Percentiles rank a stretch among this genome's conserved stretches.
phyloP scores from a whole-genome alignment of 2,797 vertebrate genomes.

The Mormyrops attenuatus region DNA sequence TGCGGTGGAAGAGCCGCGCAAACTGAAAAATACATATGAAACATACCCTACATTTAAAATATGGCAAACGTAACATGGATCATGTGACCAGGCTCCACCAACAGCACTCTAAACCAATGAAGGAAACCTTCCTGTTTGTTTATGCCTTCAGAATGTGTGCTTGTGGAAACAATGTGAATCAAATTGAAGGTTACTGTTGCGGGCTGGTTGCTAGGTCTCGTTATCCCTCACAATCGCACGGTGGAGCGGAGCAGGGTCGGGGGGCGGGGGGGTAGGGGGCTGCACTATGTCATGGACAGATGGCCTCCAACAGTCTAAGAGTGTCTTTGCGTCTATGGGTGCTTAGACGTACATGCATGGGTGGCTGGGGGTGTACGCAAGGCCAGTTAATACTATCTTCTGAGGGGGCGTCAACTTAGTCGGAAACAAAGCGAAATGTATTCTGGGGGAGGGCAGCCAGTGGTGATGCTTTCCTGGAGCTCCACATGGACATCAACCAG shows the following conservation, averaged over 20 bases:
- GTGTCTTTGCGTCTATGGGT: not conserved
- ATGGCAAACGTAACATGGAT: not conserved
- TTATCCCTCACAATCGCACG: not conserved
- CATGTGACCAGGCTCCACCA: not conserved
- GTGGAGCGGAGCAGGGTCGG: not conserved
- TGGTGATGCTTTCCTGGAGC: not conserved
- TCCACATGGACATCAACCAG: not conserved
- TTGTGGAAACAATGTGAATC: not conserved
- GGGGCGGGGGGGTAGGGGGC: not conserved
- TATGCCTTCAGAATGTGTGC: not conserved
- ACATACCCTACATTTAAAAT: not conserved
- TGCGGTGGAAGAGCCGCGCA: not conserved
- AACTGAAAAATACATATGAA: not conserved
- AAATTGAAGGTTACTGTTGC: not conserved
- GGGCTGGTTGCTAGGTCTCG: not conserved
- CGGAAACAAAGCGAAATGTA: not conserved
- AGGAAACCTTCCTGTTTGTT: not conserved
- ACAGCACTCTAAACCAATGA: not conserved
- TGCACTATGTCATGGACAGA: not conserved
- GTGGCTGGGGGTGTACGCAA: not conserved
- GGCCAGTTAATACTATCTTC: not conserved
- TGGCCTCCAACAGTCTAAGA: not conserved
- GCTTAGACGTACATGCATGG: not conserved
- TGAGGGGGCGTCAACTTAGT: not conserved
- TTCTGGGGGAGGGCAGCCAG: not conserved